Conservation (phyloP, 2,113 vertebrate species). For the Alectura lathami region DNA sequence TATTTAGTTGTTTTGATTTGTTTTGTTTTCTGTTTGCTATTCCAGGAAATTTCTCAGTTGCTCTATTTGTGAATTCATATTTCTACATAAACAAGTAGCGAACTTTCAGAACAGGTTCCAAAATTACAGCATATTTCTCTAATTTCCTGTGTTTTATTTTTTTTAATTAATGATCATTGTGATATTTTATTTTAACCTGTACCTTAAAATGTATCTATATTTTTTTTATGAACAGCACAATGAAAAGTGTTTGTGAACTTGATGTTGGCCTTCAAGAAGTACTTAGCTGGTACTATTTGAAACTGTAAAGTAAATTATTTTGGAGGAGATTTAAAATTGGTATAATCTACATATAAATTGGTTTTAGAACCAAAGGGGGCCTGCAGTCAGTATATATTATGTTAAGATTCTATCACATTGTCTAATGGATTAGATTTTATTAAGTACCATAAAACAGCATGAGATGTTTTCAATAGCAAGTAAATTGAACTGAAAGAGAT, state of each 20-base stretch:
- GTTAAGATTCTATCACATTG: slow-evolving; percentile 74
- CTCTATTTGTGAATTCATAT: background rate
- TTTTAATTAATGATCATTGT: background rate
- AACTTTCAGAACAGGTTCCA: background rate
- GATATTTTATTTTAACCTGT: background rate
- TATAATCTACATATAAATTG: slow-evolving; percentile 87
- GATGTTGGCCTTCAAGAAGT: slow-evolving; percentile 32
- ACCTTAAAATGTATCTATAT: background rate
- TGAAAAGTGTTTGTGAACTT: background rate
- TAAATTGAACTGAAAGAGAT: slow-evolving; percentile 78
- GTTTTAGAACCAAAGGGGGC: slow-evolving; percentile 75
- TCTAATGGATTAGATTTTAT: slow-evolving; percentile 80
- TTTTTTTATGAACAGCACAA: background rate
- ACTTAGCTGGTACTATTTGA: slow-evolving; percentile 71
- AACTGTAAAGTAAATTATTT: slow-evolving; percentile 79
- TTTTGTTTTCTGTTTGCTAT: background rate
- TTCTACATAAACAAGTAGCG: background rate
- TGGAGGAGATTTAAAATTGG: slow-evolving; percentile 74
- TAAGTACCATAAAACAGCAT: slow-evolving; percentile 78
- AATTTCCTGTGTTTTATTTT: background rate
- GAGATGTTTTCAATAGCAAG: slow-evolving; percentile 62
- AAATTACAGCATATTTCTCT: background rate
- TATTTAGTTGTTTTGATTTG: background rate
- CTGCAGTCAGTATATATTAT: slow-evolving; percentile 73
- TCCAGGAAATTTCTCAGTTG: background rate